Evolutionary conservation across 2,797 vertebrate genomes (phyloP), one percentile per base, ranked within the genome.

Genomic region (Myiotriccus ornatus): DNA sequence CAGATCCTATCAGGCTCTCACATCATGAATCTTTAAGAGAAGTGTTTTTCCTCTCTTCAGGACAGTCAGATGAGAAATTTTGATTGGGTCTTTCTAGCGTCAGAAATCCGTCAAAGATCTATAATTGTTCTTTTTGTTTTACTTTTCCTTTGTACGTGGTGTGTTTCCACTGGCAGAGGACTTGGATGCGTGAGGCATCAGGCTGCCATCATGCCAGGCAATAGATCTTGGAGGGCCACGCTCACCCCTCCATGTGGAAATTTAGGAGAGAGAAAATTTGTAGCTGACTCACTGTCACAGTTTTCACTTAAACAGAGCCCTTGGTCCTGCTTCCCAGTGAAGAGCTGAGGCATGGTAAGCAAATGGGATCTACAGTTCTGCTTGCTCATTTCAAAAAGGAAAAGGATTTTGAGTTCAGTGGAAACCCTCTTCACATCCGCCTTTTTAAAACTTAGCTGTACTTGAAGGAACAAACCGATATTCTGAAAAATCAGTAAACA

Each of bases 1-100:
- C 97, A 98, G 98, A 96, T 97, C 98, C 98, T 99, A 99, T 99
- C 98, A 37, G 97, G 97, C 95, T 97, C 97, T 97, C 98, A 98
- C 98, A 99, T 99, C 97, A 98, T 98, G 98, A 98, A 98, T 98
- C 98, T 98, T 98, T 97, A 96, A 96, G 96, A 97, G 96, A 98
- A 98, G 98, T 98, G 98, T 82, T 97, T 98, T 98, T 98, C 82
- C 68, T 95, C 94, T 93, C 71, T 82, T 97, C 19, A 10, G 91
- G 63, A 92, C 83, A 89, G 93, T 81, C 23, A 15, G 94, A 97
- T 90, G 85, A 93, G 91, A 96, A 96, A 97, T 95, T 97, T 97
- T 39, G n/a, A 96, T 92, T 49, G 6, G 79, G 44, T 76, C 71
- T 91, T 95, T 91, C 89, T 81, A 94, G 73, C 41, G 0, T 87